phyloP scores from a whole-genome alignment of 2,888 invertebrate genomes.

The Andrena marginata region DNA sequence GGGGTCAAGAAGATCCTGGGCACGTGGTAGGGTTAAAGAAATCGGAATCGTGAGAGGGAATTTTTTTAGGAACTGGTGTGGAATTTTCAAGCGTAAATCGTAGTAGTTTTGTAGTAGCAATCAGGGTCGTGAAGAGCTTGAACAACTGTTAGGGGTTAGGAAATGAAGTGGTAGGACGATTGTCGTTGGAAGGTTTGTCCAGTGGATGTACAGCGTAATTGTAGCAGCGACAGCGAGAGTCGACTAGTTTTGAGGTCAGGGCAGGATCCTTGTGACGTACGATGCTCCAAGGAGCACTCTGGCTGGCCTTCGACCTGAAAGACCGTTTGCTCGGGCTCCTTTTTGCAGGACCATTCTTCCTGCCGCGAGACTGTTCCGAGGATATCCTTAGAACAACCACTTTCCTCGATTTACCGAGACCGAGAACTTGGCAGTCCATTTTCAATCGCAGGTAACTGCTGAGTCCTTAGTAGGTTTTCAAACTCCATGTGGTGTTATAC shows the following conservation, averaged over 20 bases:
- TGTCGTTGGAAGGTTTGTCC: slow-evolving; percentile 29
- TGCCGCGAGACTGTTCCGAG: slow-evolving; percentile 35
- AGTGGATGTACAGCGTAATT: slow-evolving; percentile 51
- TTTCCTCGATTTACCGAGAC: slow-evolving; percentile 22
- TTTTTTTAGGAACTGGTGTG: too few species aligned
- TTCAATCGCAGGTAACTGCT: background rate
- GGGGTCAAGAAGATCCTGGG: too few species aligned
- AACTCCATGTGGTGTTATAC: background rate
- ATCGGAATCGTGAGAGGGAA: too few species aligned
- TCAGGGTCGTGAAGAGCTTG: background rate
- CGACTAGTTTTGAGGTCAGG: slow-evolving; percentile 82
- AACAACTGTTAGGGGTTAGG: background rate
- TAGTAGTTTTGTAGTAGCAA: too few species aligned
- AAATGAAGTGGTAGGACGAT: background rate
- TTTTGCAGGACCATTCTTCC: slow-evolving; percentile 54
- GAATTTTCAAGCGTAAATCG: too few species aligned
- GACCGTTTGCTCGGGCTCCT: slow-evolving; percentile 22
- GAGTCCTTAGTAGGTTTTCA: background rate
- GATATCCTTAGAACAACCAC: slow-evolving; percentile 42
- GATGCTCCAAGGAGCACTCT: slow-evolving; percentile 68
- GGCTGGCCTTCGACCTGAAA: slow-evolving; percentile 63
- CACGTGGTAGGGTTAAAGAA: too few species aligned
- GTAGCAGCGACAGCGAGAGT: slow-evolving; percentile 70
- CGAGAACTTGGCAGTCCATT: slow-evolving; percentile 2
- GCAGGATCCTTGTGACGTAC: slow-evolving; percentile 79